These are phyloP conservation scores for Laupala kohalensis DNA, from an alignment of 1,140 invertebrate species.

Conservation along the genomic window DNA sequence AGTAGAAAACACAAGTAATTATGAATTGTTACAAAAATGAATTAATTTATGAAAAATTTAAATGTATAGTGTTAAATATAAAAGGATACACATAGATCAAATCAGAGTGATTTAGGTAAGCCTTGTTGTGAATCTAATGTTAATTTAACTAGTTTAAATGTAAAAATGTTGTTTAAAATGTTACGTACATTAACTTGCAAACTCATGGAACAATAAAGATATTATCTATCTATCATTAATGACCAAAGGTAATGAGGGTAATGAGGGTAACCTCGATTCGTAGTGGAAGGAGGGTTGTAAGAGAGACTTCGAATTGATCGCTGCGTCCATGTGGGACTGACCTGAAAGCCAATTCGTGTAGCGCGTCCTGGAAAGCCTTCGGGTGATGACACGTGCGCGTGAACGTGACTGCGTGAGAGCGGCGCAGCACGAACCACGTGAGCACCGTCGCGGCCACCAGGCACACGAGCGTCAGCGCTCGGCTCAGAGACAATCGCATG, in stretches of 20 bases:
- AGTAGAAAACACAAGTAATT: too few species aligned
- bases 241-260: not conserved
- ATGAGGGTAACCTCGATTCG: too few species aligned
- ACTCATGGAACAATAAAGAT: not conserved
- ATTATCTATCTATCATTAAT: not conserved
- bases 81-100: too few species aligned
- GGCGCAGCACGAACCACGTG: conserved; percentile 3
- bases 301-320: not conserved
- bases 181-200: not conserved
- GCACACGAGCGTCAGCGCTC: not conserved
- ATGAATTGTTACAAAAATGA: too few species aligned
- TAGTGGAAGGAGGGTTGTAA: too few species aligned
- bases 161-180: not conserved
- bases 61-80: too few species aligned
- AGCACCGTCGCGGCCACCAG: not conserved
- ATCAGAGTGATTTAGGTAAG: too few species aligned
- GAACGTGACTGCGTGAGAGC: not conserved
- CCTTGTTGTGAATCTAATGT: too few species aligned
- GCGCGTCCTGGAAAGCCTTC: conserved; percentile 1
- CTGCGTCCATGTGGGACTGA: not conserved
- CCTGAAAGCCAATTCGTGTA: conserved; percentile 4
- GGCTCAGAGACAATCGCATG: conserved; percentile 3
- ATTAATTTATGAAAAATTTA: too few species aligned
- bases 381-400: conserved; percentile 8
- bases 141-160: too few species aligned